These are phyloP conservation scores for Anabacerthia variegaticeps DNA, from an alignment of 2,797 vertebrate genomes.

Conservation along the genomic window DNA sequence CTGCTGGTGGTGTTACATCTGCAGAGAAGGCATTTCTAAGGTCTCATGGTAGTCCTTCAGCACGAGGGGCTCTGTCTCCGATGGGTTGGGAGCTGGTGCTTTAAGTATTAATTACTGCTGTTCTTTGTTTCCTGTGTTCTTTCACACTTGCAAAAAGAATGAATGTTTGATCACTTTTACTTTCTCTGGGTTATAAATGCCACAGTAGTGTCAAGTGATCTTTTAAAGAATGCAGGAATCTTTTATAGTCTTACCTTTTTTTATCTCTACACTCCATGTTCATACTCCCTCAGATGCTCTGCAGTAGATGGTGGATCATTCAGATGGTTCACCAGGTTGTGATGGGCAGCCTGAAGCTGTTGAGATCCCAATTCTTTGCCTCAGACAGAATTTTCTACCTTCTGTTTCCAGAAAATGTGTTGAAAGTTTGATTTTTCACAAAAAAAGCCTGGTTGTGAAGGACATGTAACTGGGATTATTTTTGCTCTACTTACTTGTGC, in stretches of 20 bases:
- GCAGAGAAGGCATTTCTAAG: not conserved
- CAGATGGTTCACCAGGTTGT: not conserved
- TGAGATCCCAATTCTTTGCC: not conserved
- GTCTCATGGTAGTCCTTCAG: not conserved
- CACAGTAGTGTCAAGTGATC: not conserved
- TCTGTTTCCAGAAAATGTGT: not conserved
- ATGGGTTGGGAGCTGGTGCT: not conserved
- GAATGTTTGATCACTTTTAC: not conserved
- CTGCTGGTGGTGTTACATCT: not conserved
- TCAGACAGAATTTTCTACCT: not conserved
- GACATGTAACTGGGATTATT: not conserved
- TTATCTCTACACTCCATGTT: rapidly evolving
- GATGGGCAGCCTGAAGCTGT: not conserved
- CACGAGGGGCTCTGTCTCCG: not conserved
- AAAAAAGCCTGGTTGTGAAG: not conserved
- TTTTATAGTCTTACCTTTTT: not conserved
- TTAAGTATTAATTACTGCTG: not conserved
- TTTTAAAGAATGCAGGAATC: not conserved
- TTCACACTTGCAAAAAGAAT: not conserved
- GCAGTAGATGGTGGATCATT: not conserved
- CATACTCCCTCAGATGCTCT: not conserved
- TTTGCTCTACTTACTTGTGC: not conserved
- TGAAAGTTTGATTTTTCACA: not conserved
- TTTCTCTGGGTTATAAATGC: not conserved
- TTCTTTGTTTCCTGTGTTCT: not conserved